Evolutionary conservation across 2,797 vertebrate genomes (phyloP).

Genomic region (Anabas testudineus): DNA sequence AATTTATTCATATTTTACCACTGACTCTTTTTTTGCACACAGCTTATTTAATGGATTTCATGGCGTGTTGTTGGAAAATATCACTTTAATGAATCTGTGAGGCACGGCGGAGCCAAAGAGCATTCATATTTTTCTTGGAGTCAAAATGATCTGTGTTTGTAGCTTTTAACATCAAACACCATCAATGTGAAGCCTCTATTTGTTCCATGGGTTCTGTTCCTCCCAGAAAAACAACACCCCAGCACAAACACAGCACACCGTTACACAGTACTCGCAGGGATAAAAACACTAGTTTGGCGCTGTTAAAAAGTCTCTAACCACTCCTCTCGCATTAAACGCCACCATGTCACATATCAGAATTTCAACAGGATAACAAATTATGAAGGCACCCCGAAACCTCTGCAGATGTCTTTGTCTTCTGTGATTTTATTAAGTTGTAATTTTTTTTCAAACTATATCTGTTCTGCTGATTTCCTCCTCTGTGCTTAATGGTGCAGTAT

Average conservation of each 20-base stretch:
- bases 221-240: neutral
- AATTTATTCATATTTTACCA: neutral
- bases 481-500: neutral
- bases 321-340: neutral
- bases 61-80: neutral
- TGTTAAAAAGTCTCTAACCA: conserved; percentile 1
- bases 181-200: neutral
- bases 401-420: no score
- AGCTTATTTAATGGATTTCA: neutral
- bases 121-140: neutral
- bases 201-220: neutral
- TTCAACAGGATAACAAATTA: neutral
- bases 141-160: neutral
- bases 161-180: conserved; percentile 16
- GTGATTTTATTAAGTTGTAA: neutral
- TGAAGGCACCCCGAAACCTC: neutral
- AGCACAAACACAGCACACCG: neutral
- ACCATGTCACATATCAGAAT: neutral
- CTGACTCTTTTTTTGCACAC: neutral
- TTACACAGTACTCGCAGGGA: neutral
- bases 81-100: neutral
- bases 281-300: neutral
- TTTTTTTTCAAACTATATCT: neutral
- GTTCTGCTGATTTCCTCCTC: neutral
- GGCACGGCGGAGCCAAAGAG: neutral